Evolutionary conservation across 2,113 vertebrate species (phyloP).

Genomic region (Cheirogaleus medius): DNA sequence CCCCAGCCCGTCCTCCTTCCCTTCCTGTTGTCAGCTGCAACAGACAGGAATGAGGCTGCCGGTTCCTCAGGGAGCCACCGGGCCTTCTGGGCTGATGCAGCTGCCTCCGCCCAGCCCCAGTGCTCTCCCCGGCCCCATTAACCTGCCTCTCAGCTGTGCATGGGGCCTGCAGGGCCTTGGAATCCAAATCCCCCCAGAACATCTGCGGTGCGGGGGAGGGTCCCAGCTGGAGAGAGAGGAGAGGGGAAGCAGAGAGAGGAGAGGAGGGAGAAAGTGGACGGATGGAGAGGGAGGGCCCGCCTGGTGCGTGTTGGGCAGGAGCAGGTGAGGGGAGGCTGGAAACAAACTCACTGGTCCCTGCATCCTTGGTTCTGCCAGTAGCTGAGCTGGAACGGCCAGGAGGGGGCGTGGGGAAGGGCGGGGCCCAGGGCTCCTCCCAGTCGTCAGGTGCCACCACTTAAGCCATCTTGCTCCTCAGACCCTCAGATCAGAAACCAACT

Average conservation of each 20-base stretch:
- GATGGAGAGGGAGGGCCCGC: neutral
- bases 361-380: neutral
- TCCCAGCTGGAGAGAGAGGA: constrained; percentile 52
- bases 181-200: neutral
- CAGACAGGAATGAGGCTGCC: neutral
- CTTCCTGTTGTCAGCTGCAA: constrained; percentile 40
- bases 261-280: neutral
- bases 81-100: constrained; percentile 60
- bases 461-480: neutral
- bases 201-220: constrained; percentile 32
- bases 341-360: neutral
- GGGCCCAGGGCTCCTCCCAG: fast-evolving
- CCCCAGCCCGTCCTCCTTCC: neutral
- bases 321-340: no score
- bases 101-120: constrained; percentile 15
- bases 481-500: neutral
- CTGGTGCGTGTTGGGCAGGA: neutral
- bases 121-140: neutral
- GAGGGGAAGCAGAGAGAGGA: neutral
- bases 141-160: neutral
- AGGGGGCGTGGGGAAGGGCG: fast-evolving
- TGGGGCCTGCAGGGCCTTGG: neutral
- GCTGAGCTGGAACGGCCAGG: neutral
- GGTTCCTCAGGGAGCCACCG: neutral
- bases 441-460: neutral